Percentiles rank a stretch among this genome's conserved stretches.
phyloP scores from a whole-genome alignment of 2,888 invertebrate genomes.

The Leptogaster cylindrica region DNA sequence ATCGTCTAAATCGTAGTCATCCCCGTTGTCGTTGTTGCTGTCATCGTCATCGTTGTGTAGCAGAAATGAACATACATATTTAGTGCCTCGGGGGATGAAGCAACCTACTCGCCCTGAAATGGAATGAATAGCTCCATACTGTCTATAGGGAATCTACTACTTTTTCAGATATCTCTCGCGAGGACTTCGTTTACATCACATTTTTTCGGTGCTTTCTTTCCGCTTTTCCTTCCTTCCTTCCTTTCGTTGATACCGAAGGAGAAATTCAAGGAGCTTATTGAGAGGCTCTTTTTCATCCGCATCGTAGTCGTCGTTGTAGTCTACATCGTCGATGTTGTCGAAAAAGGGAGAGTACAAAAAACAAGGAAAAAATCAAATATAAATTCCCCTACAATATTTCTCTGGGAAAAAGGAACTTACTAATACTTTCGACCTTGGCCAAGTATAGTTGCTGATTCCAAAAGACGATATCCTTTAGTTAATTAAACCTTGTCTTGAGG shows the following conservation, averaged over 20 bases:
- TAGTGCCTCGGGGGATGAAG: constrained; percentile 20
- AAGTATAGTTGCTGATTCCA: neutral
- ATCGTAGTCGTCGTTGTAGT: neutral
- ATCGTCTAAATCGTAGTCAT: constrained; percentile 42
- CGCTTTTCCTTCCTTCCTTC: constrained; percentile 17
- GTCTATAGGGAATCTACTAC: constrained; percentile 13
- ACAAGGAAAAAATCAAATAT: no score
- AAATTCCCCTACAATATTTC: constrained; percentile 17
- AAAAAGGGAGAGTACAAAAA: constrained; percentile 14
- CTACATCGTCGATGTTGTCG: no score
- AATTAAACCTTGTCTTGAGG: no score
- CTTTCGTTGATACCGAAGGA: constrained; percentile 16
- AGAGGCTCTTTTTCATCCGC: constrained; percentile 10
- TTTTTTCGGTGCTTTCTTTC: constrained; percentile 30
- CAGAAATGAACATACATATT: constrained; percentile 38
- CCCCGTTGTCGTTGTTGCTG: constrained; percentile 40
- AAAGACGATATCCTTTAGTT: no score
- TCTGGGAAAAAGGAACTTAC: constrained; percentile 11
- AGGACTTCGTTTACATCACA: constrained; percentile 36
- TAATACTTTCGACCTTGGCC: neutral
- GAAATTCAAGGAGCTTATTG: constrained; percentile 16
- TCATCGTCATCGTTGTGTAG: constrained; percentile 43
- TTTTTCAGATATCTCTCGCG: constrained; percentile 25
- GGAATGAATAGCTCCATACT: constrained; percentile 13
- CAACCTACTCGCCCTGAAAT: neutral